A percentile compares a stretch with the other conserved stretches of the same genome.
These are phyloP conservation scores for Deilephila porcellus DNA, from an alignment of 2,888 invertebrate species.

Conservation along the genomic window DNA sequence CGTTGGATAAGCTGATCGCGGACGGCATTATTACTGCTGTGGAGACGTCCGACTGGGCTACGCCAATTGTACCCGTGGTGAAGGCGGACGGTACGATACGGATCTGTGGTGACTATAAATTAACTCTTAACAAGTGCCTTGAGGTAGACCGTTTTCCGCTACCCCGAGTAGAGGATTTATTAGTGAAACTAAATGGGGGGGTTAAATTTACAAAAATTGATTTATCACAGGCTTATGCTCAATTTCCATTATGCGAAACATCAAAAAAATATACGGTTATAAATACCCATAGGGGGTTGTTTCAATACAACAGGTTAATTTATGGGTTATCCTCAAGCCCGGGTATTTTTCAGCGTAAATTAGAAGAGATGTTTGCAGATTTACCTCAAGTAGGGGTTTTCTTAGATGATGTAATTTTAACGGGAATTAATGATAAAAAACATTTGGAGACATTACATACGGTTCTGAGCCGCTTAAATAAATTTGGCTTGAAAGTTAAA, in stretches of 20 bases:
- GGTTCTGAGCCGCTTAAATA: too few relatives aligned
- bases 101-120: conserved; percentile 46
- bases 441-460: background rate
- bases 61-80: conserved; percentile 43
- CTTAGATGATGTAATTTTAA: conserved; percentile 5
- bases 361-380: background rate
- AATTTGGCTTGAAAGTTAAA: too few relatives aligned
- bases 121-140: conserved; percentile 44
- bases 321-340: background rate
- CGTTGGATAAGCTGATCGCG: conserved; percentile 34
- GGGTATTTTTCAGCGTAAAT: background rate
- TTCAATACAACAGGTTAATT: background rate
- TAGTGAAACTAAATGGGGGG: conserved; percentile 37
- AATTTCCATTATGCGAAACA: background rate
- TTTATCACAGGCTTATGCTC: conserved; percentile 1
- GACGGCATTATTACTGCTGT: conserved; percentile 44
- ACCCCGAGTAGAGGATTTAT: conserved; percentile 41
- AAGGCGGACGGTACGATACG: conserved; percentile 45
- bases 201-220: background rate
- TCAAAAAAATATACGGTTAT: background rate
- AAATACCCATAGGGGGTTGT: background rate
- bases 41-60: conserved; percentile 44
- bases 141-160: conserved; percentile 46
- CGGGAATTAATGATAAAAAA: background rate
- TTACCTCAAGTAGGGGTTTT: background rate